Conservation (phyloP, 2,113 vertebrate species). For the Petrocephalus microphthalmus region DNA sequence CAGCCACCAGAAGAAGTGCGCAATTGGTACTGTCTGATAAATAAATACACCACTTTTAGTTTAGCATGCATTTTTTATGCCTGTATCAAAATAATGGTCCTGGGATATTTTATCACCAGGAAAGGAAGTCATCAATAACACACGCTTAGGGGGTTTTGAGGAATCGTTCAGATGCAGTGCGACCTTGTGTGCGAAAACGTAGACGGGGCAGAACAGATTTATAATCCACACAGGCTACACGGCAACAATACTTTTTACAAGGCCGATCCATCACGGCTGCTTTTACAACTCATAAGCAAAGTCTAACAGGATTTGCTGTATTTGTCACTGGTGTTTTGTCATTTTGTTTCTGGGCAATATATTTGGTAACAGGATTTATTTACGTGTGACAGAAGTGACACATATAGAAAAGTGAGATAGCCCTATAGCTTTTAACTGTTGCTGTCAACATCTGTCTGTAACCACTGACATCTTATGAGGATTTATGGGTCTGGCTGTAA, state of each 20-base stretch:
- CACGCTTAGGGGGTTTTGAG: neutral
- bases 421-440: neutral
- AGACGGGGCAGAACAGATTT: conserved; percentile 4
- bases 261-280: neutral
- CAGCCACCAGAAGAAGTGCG: neutral
- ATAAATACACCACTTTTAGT: neutral
- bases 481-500: conserved; percentile 11
- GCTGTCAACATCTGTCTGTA: neutral
- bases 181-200: neutral
- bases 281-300: conserved; percentile 8
- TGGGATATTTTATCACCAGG: neutral
- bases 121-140: neutral
- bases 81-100: neutral
- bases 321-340: conserved; percentile 14
- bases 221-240: neutral
- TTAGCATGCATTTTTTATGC: neutral
- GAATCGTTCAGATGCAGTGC: conserved; percentile 3
- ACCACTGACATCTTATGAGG: neutral
- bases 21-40: neutral
- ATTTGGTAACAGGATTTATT: conserved; percentile 14
- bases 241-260: neutral
- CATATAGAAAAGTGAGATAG: neutral
- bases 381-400: conserved; percentile 5
- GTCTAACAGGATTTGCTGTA: neutral
- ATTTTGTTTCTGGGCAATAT: conserved; percentile 5